Base-by-base conservation (phyloP, 2,888 invertebrate species). In the Tetropium fuscum region DNA sequence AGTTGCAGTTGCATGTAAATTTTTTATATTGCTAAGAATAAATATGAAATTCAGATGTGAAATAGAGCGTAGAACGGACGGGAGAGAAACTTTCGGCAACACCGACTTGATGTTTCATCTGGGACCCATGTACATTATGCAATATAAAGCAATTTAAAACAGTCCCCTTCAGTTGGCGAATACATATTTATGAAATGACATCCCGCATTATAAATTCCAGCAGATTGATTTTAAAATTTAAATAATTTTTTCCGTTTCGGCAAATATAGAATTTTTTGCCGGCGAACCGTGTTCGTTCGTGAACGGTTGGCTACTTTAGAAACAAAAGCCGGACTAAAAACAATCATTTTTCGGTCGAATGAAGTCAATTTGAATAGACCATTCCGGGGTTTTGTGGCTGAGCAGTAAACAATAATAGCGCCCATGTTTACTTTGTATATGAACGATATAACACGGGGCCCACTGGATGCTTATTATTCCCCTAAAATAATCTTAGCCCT, bases 371-470 rank as follows among this genome's bases (percentile, higher is more conserved):
- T 51, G 51, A 51, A 51, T 51, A 51, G 16, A 38, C 25, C 22
- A 16, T 32, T 16, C n/a, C 18, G 10, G 2, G 22, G 51, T 16
- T 38, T 40, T 48, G 20, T 40, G 40, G 27, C 27, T 25, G 27
- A 51, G 27, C 51, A 11, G 34, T 27, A 51, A 51, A 38, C 38
- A 51, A 19, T 40, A 51, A 27, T 40, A 49, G 40, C 51, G 40
- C 11, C 7, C 16, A 25, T 51, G 51, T 51, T 51, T 51, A 51
- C 38, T 51, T 18, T 38, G 51, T 51, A 51, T 51, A 51, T 51
- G 40, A 51, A 51, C 51, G 51, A 51, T 51, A 25, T 15, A 51
- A 40, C 40, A 22, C 27, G 15, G 10, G 11, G 11, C 27, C 27
- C 22, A 19, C 20, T 20, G n/a, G 48, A 3, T 30, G 40, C 18